Base-by-base conservation (phyloP, 2,113 vertebrate genomes). In the Toxotes chatareus region DNA sequence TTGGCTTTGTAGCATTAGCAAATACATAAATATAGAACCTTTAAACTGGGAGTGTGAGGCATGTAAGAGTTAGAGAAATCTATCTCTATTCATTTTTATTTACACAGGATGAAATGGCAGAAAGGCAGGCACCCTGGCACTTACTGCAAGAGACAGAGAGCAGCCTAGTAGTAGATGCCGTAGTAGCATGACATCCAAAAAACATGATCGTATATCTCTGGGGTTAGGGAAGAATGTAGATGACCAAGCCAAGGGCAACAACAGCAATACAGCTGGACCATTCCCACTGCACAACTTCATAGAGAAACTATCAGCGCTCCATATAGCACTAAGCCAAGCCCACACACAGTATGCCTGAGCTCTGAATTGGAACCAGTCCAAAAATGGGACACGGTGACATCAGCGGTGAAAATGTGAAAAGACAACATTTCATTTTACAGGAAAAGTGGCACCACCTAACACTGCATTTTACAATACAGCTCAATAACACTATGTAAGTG, bases 241-340 rank as follows among this genome's bases (percentile, higher is more conserved):
- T 32, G 74, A 64, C 73, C 56, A 70, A 51, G 81, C 84, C 80
- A 82, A 85, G 67, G 89, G 74, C 55, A 82, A 88, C 86, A 86
- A 65, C 72, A 34, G 11, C 71, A 53, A 46, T 56, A 74, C 68
- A 68, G 64, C 72, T 56, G 10, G 74, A 49, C 56, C 42, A 71
- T 61, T 89, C 55, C 60, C 73, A 77, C 16, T 27, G 46, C 42
- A 36, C 27, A 5, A 61, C 49, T 49, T 72, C 70, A 67, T 47
- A 83, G 21, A 85, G 82, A 82, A 86, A 76, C 34, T 38, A 72
- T n/a, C 56, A 64, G n/a, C 21, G 64, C 34, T 19, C 32, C 49
- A 40, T 67, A 56, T 21, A 38, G 32, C 46, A 70, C 34, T 9
- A 38, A 81, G 74, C 62, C 19, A 0, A 80, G 51, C 19, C 73